phyloP scores from a whole-genome alignment of 2,113 vertebrate species.

The Tachycineta bicolor region DNA sequence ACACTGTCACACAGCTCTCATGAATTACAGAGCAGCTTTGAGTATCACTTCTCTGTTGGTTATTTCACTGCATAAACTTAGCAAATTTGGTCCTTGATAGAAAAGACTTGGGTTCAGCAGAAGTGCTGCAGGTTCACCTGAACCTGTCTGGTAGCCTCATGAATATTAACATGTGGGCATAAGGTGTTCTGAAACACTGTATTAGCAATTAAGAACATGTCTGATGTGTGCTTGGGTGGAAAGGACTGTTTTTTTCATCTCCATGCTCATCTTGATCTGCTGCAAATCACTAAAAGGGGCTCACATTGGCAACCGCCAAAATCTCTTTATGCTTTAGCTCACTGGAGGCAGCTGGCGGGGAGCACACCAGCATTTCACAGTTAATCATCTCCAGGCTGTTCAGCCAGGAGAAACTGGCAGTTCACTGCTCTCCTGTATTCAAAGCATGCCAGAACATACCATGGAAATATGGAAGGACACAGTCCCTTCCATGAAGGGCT shows the following conservation, averaged over 20 bases:
- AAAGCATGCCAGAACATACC: not conserved
- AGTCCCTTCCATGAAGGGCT: not conserved
- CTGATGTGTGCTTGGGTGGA: not conserved
- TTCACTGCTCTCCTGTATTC: not conserved
- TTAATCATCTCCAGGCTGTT: not conserved
- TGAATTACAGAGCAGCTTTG: not conserved
- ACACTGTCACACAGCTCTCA: not conserved
- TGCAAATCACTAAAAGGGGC: not conserved
- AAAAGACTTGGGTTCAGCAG: not conserved
- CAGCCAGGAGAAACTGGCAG: not conserved
- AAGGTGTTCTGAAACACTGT: not conserved
- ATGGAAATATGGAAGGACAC: not conserved
- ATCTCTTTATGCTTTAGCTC: not conserved
- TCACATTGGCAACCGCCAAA: not conserved
- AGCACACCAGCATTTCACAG: not conserved
- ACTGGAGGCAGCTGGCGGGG: not conserved
- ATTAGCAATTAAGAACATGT: not conserved
- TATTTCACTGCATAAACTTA: not conserved
- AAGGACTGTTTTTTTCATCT: not conserved
- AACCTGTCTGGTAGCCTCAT: constrained; percentile 7
- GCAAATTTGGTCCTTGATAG: not conserved
- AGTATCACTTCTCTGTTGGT: not conserved
- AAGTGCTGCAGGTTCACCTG: not conserved
- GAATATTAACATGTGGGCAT: not conserved
- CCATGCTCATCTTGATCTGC: not conserved